Conservation (phyloP, 2,113 vertebrate genomes). For the Zingel zingel region DNA sequence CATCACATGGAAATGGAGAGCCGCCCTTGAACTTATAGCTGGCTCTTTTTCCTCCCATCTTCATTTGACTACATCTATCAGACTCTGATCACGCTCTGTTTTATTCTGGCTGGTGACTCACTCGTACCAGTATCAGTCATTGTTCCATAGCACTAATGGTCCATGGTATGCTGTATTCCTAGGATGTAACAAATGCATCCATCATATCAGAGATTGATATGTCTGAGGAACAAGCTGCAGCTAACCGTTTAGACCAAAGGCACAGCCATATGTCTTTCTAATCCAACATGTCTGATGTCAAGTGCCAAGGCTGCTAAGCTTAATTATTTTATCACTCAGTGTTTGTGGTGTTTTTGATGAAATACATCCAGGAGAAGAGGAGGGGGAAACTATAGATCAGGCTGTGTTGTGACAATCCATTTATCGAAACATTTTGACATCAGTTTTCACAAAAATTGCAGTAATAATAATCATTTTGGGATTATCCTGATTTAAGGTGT, state of each 20-base stretch:
- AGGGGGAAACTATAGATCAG: neutral
- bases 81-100: neutral
- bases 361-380: neutral
- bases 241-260: conserved; percentile 1
- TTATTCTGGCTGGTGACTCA: conserved; percentile 33
- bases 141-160: conserved; percentile 67
- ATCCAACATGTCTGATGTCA: neutral
- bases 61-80: conserved; percentile 48
- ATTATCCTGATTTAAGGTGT: neutral
- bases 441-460: neutral
- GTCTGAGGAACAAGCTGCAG: conserved; percentile 15
- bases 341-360: neutral
- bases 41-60: conserved; percentile 1
- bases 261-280: neutral
- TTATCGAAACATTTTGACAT: neutral
- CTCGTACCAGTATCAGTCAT: conserved; percentile 65
- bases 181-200: conserved; percentile 44
- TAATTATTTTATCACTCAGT: neutral
- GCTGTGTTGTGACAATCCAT: neutral
- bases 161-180: conserved; percentile 51
- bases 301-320: neutral
- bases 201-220: conserved; percentile 53
- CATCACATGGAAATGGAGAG: conserved; percentile 24
- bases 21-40: conserved; percentile 17
- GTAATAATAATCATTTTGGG: neutral